phyloP scores from a whole-genome alignment of 2,888 invertebrate genomes.

The Cheilosia vulpina region DNA sequence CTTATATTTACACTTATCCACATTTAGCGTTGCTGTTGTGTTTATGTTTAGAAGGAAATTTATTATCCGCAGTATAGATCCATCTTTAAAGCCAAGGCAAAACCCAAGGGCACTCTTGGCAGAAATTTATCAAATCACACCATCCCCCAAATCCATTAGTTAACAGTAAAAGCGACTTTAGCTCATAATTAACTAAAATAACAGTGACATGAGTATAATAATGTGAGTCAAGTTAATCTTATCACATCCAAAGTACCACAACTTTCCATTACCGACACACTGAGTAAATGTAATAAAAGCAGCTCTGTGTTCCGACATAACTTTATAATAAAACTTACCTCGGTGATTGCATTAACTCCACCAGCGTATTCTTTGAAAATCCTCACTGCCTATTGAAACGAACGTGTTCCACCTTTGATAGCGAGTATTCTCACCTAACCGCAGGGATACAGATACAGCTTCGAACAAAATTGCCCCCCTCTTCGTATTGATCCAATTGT shows the following conservation, averaged over 20 bases:
- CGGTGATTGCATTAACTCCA: slow-evolving; percentile 22
- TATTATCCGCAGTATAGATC: not conserved
- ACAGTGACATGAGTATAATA: slow-evolving; percentile 29
- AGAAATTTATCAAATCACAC: slow-evolving; percentile 4
- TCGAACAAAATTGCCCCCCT: slow-evolving; percentile 3
- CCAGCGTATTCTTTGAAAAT: not conserved
- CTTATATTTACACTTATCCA: slow-evolving; percentile 10
- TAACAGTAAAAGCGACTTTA: slow-evolving; percentile 33
- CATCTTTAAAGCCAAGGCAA: not conserved
- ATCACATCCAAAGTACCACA: slow-evolving; percentile 29
- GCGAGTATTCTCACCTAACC: not conserved
- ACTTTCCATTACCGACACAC: slow-evolving; percentile 50
- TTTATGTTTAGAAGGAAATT: slow-evolving; percentile 1
- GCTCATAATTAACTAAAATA: slow-evolving; percentile 20
- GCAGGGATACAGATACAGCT: not conserved
- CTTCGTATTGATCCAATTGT: slow-evolving; percentile 23
- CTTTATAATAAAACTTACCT: slow-evolving; percentile 62
- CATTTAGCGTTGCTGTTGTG: not conserved
- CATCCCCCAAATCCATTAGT: slow-evolving; percentile 5
- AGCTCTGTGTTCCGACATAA: slow-evolving; percentile 33
- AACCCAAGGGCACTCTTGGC: not conserved
- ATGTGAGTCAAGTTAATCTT: slow-evolving; percentile 35
- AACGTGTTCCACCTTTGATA: slow-evolving; percentile 19
- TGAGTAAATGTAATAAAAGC: slow-evolving; percentile 41
- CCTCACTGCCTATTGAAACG: not conserved